phyloP scores from a whole-genome alignment of 2,888 invertebrate genomes.

The Platerodrilus igneus region DNA sequence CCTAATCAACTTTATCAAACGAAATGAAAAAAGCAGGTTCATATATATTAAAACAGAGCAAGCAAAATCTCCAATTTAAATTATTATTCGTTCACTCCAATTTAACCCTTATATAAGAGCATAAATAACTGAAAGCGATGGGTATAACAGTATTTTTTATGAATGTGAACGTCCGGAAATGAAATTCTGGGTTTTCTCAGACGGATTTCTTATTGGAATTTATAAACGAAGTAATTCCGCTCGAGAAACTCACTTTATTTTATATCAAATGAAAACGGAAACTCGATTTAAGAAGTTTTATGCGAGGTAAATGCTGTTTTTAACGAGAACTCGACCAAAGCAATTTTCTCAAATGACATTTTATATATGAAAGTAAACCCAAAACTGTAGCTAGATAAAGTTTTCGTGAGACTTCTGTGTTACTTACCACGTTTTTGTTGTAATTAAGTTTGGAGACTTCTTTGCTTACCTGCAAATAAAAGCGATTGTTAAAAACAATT shows the following conservation, averaged over 20 bases:
- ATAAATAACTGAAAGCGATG: conserved; percentile 18
- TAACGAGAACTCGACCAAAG: conserved; percentile 13
- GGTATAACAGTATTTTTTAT: conserved; percentile 20
- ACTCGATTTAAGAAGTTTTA: conserved; percentile 30
- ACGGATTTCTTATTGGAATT: conserved; percentile 38
- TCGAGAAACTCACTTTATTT: conserved; percentile 39
- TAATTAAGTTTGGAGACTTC: too few relatives aligned
- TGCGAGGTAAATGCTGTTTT: conserved; percentile 16
- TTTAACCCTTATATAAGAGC: conserved; percentile 10
- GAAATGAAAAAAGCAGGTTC: too few relatives aligned
- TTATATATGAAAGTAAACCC: neutral
- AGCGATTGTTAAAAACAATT: too few relatives aligned
- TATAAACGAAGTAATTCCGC: conserved; percentile 39
- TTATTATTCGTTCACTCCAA: conserved; percentile 5
- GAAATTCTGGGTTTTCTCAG: conserved; percentile 28
- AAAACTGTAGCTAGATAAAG: neutral
- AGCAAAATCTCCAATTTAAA: too few relatives aligned
- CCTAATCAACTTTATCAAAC: too few relatives aligned
- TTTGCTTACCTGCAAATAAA: too few relatives aligned
- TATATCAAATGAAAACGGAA: conserved; percentile 34
- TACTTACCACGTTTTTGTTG: too few relatives aligned
- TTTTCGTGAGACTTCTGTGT: too few relatives aligned
- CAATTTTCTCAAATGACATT: conserved; percentile 10
- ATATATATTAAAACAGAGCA: too few relatives aligned
- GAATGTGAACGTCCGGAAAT: conserved; percentile 28